phyloP scores from a whole-genome alignment of 2,113 vertebrate genomes.

The Oenanthe oenanthe region DNA sequence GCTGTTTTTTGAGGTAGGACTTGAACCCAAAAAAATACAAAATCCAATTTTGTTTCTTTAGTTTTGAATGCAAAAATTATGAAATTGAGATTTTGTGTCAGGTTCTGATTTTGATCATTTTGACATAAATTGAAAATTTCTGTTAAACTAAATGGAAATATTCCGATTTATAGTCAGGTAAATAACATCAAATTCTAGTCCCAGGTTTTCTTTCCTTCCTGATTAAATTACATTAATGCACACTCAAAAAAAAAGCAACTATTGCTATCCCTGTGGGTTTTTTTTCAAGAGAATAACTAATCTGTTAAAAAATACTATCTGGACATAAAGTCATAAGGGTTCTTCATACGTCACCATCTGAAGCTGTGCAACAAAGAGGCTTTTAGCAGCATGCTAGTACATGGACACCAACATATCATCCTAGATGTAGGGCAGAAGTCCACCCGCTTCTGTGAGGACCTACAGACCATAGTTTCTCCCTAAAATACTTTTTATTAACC shows the following conservation, averaged over 20 bases:
- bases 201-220: slow-evolving; percentile 60
- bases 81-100: neutral
- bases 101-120: slow-evolving; percentile 24
- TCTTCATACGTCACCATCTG: neutral
- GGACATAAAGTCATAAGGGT: neutral
- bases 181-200: slow-evolving; percentile 45
- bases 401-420: neutral
- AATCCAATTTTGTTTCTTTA: neutral
- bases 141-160: slow-evolving; percentile 48
- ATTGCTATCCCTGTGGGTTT: neutral
- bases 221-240: slow-evolving; percentile 58
- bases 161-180: slow-evolving; percentile 18
- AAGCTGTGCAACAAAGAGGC: neutral
- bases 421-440: neutral
- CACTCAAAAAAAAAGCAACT: slow-evolving; percentile 29
- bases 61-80: neutral
- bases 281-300: neutral
- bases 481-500: neutral
- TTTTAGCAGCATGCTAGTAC: neutral
- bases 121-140: slow-evolving; percentile 49
- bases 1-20: neutral
- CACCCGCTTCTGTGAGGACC: neutral
- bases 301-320: neutral
- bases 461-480: neutral
- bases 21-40: neutral